phyloP scores from a whole-genome alignment of 2,888 invertebrate genomes.

The Prostheceraeus crozeri region DNA sequence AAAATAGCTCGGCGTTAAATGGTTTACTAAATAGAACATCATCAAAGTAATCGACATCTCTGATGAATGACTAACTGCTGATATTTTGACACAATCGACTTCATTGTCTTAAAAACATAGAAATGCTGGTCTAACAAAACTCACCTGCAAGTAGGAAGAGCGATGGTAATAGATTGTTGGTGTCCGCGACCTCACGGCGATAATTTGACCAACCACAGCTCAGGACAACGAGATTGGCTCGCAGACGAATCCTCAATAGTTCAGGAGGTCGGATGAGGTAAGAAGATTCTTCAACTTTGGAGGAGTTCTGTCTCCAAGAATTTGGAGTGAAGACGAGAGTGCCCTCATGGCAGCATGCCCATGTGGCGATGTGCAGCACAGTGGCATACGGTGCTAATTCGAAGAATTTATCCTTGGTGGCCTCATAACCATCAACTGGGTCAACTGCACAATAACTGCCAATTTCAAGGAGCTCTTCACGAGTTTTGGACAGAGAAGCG shows the following conservation, averaged over 20 bases:
- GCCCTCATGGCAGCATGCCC: constrained; percentile 45
- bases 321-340: constrained; percentile 47
- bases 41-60: too few species aligned
- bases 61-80: too few species aligned
- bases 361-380: constrained; percentile 47
- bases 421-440: constrained; percentile 45
- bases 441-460: not conserved
- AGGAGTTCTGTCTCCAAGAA: constrained; percentile 40
- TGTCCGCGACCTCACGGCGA: not conserved
- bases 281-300: constrained; percentile 42
- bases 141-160: constrained; percentile 20
- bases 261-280: constrained; percentile 48
- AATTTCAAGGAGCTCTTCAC: not conserved
- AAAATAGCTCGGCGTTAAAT: too few species aligned
- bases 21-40: too few species aligned
- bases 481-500: not conserved
- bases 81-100: too few species aligned
- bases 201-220: constrained; percentile 45
- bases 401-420: constrained; percentile 48
- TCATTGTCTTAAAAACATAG: constrained; percentile 2
- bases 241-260: constrained; percentile 45
- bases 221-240: constrained; percentile 50
- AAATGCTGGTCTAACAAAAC: not conserved
- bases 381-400: constrained; percentile 45
- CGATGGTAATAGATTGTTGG: constrained; percentile 1